Percentiles rank a stretch among this genome's conserved stretches.
Conservation (phyloP, 2,797 vertebrate genomes). For the Gambelia wislizenii region DNA sequence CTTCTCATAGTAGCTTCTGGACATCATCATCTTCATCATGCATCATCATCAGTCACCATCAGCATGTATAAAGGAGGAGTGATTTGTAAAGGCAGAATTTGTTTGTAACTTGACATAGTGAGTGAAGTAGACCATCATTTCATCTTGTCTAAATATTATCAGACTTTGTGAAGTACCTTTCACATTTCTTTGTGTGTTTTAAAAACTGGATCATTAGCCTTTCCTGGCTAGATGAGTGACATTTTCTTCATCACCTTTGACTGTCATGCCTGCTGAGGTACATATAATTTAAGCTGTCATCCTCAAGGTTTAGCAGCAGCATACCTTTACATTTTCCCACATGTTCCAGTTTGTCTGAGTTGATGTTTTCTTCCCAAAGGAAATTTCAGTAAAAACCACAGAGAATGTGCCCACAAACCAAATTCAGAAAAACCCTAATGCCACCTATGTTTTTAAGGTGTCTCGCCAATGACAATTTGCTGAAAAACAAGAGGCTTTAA, state of each 20-base stretch:
- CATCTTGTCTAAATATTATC: conserved; percentile 37
- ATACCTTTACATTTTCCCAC: not conserved
- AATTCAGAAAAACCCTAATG: not conserved
- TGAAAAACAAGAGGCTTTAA: not conserved
- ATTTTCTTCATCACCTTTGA: conserved; percentile 8
- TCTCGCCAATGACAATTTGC: not conserved
- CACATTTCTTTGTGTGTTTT: conserved; percentile 6
- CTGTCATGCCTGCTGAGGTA: not conserved
- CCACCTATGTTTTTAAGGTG: not conserved
- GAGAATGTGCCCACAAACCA: not conserved
- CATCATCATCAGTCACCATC: not conserved
- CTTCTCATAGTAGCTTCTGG: not conserved
- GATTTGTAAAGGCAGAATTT: conserved; percentile 9
- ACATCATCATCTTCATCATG: not conserved
- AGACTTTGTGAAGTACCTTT: conserved; percentile 13
- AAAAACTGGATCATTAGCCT: conserved; percentile 18
- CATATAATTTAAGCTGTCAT: conserved; percentile 11
- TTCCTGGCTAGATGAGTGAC: conserved; percentile 6
- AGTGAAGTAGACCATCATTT: conserved; percentile 1
- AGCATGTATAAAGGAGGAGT: not conserved
- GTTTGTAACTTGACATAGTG: conserved; percentile 2
- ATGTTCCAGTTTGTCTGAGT: conserved; percentile 11
- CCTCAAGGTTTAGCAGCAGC: conserved; percentile 12
- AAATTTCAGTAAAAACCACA: not conserved
- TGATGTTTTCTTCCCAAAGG: not conserved